Percentiles rank a stretch among this genome's conserved stretches.
These are phyloP conservation scores for Malaclemys terrapin DNA, from an alignment of 2,113 vertebrate genomes.

Conservation along the genomic window DNA sequence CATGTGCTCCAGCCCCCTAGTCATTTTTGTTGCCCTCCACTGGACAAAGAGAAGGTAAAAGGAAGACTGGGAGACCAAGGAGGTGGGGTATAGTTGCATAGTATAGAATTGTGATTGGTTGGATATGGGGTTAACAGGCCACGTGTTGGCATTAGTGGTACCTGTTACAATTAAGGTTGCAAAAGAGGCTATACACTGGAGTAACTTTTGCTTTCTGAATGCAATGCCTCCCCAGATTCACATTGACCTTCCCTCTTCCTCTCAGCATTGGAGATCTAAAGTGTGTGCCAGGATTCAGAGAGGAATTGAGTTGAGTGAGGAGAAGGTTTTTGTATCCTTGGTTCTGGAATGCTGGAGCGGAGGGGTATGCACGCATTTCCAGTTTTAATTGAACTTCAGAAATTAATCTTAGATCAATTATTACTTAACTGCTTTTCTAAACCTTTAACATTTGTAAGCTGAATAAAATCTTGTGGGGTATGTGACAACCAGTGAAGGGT, in stretches of 20 bases:
- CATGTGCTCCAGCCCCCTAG: too few species aligned
- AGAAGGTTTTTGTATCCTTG: neutral
- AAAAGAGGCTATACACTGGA: neutral
- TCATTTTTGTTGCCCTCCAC: too few species aligned
- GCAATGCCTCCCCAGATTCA: neutral
- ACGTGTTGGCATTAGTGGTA: neutral
- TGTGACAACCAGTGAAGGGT: neutral
- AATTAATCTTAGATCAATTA: neutral
- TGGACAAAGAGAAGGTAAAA: neutral
- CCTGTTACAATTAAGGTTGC: neutral
- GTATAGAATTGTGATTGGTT: neutral
- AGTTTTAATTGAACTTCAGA: neutral
- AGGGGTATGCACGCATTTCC: neutral
- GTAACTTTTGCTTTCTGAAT: neutral
- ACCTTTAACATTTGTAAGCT: neutral
- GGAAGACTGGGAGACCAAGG: neutral
- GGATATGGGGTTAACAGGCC: neutral
- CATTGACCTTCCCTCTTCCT: neutral
- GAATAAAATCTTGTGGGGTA: neutral
- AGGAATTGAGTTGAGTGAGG: neutral
- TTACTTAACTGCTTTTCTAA: neutral
- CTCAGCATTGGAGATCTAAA: neutral
- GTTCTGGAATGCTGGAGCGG: neutral
- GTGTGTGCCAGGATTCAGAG: neutral
- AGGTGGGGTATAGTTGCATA: neutral